Conservation (phyloP, 2,797 vertebrate genomes). For the Neosilurus mollespiculum region DNA sequence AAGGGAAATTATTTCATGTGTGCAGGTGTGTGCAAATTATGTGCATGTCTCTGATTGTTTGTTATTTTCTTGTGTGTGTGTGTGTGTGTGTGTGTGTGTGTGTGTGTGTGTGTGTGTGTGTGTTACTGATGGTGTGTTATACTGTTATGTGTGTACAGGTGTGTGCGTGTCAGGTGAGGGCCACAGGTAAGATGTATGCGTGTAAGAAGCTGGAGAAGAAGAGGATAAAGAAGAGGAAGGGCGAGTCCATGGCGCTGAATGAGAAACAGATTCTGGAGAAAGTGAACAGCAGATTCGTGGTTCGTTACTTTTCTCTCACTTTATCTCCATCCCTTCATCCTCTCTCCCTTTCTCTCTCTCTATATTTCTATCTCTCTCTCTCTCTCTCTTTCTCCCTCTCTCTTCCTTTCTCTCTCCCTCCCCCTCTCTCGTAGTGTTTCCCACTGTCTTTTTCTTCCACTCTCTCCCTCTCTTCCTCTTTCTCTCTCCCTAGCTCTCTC, state of each 20-base stretch:
- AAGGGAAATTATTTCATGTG: no score
- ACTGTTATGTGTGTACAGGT: conserved; percentile 65
- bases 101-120: neutral
- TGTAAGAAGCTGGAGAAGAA: conserved; percentile 90
- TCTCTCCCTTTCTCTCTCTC: neutral
- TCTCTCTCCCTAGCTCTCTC: no score
- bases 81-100: neutral
- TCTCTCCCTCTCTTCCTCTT: conserved; percentile 28
- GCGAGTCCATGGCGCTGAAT: conserved; percentile 82
- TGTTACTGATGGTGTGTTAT: neutral
- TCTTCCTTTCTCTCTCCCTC: neutral
- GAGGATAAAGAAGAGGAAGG: conserved; percentile 81
- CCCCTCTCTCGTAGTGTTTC: no score
- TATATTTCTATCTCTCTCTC: neutral
- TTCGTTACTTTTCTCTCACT: conserved; percentile 46
- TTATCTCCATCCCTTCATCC: neutral
- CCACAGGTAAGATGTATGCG: conserved; percentile 86
- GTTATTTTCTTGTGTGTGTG: neutral
- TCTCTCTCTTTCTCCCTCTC: neutral
- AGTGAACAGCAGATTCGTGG: conserved; percentile 85
- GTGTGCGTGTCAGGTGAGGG: conserved; percentile 81
- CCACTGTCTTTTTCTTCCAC: no score
- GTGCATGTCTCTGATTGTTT: neutral
- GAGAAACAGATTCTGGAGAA: conserved; percentile 84
- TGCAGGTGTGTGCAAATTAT: neutral